These are phyloP conservation scores for Conops quadrifasciatus DNA, from an alignment of 2,888 invertebrate genomes.

Conservation along the genomic window DNA sequence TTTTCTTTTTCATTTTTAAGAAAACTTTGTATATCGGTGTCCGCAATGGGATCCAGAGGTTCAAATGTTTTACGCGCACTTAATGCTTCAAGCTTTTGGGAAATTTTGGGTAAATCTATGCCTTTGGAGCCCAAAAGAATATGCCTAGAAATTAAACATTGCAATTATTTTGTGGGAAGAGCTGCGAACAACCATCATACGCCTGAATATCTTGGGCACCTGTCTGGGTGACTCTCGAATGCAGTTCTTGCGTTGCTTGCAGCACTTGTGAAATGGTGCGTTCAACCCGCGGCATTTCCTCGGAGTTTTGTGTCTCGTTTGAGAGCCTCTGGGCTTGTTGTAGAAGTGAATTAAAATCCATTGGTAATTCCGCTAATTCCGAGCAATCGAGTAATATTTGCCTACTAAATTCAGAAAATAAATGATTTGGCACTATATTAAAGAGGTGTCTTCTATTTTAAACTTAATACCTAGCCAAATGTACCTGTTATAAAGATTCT, in stretches of 20 bases:
- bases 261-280: slow-evolving; percentile 89
- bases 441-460: no score
- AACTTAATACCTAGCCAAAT: no score
- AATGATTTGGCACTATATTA: not conserved
- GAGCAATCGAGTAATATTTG: no score
- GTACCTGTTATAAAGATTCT: no score
- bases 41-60: slow-evolving; percentile 88
- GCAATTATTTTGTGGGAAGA: not conserved
- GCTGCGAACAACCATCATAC: slow-evolving; percentile 59
- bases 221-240: slow-evolving; percentile 84
- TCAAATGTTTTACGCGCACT: slow-evolving; percentile 88
- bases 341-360: slow-evolving; percentile 86
- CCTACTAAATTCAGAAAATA: not conserved
- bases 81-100: slow-evolving; percentile 87
- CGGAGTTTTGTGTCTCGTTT: slow-evolving; percentile 85
- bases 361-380: slow-evolving; percentile 45
- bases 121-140: slow-evolving; percentile 90
- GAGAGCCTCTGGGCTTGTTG: slow-evolving; percentile 92
- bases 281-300: slow-evolving; percentile 85
- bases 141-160: slow-evolving; percentile 70
- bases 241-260: slow-evolving; percentile 89
- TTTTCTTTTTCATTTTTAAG: slow-evolving; percentile 93
- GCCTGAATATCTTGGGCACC: slow-evolving; percentile 91
- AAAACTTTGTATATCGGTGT: slow-evolving; percentile 90
- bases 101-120: slow-evolving; percentile 91